Evolutionary conservation across 1,140 invertebrate genomes (phyloP), one percentile per base, ranked within the genome.

Genomic region (Pomacea maculata): DNA sequence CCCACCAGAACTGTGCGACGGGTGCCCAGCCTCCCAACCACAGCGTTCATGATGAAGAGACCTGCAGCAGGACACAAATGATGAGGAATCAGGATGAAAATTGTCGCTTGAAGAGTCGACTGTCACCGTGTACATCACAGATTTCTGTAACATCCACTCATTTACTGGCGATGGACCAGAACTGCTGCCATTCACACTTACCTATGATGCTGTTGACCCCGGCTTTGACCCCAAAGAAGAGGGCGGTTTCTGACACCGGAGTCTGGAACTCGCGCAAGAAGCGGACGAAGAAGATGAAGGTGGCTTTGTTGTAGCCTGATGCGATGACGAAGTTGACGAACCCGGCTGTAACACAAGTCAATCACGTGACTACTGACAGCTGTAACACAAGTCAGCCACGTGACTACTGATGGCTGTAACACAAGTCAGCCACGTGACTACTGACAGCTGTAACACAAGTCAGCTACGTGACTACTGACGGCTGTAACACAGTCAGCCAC

Each of bases 241-340:
- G 67, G n/a, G 77, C 77, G 25, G 77, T 78, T 65, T 78, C 67
- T 9, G 77, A 67, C 45, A 78, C 77, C 8, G 77, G 67, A n/a
- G 77, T 65, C 57, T 34, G 65, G 77, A 78, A 78, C 77, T 70
- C 77, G 6, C 70, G 65, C 65, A 78, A 67, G 25, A 78, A 78
- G 65, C 29, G 67, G 45, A 78, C 77, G 77, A 78, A 78, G 67
- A 78, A 78, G 21, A 78, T 57, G 54, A 55, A 78, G n/a, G 64
- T 78, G 45, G 45, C 67, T 6, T 67, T 64, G 77, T 78, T 78
- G 67, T 78, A 78, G 65, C 77, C 77, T 14, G 77, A 34, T 15
- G 67, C 67, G 21, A 78, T 9, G 21, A 78, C 77, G 65, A 78
- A 71, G 54, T 78, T 78, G 10, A 78, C 21, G 21, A 78, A 78